These are phyloP conservation scores for Oplegnathus fasciatus DNA, from an alignment of 2,113 vertebrate species.

Conservation along the genomic window DNA sequence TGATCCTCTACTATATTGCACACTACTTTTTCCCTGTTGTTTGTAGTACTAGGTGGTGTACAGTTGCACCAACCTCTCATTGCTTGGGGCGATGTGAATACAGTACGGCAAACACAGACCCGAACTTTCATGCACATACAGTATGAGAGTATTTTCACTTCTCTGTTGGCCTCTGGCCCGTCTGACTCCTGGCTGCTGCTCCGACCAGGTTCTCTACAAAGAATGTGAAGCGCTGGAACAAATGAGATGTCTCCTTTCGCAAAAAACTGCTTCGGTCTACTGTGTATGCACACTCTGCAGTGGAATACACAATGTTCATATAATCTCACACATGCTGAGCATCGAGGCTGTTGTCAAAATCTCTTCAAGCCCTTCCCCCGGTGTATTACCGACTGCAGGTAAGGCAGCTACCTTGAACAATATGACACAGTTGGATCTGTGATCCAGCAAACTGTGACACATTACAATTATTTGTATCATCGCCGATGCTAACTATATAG, in stretches of 20 bases:
- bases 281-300: slow-evolving; percentile 24
- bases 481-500: background rate
- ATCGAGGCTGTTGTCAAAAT: slow-evolving; percentile 16
- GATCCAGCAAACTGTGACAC: background rate
- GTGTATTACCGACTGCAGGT: slow-evolving; percentile 12
- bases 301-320: slow-evolving; percentile 38
- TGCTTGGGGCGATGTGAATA: slow-evolving; percentile 52
- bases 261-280: slow-evolving; percentile 27
- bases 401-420: slow-evolving; percentile 2
- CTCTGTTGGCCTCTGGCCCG: slow-evolving; percentile 53
- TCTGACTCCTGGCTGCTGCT: slow-evolving; percentile 40
- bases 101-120: slow-evolving; percentile 9
- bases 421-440: background rate
- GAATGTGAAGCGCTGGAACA: slow-evolving; percentile 45
- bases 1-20: slow-evolving; percentile 26
- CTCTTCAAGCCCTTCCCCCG: background rate
- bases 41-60: slow-evolving; percentile 31
- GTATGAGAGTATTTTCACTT: slow-evolving; percentile 17
- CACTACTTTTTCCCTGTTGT: slow-evolving; percentile 18
- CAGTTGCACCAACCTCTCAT: slow-evolving; percentile 44
- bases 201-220: slow-evolving; percentile 46
- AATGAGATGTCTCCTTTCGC: slow-evolving; percentile 62
- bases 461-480: background rate
- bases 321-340: slow-evolving; percentile 7
- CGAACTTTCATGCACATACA: background rate